phyloP scores from a whole-genome alignment of 2,888 invertebrate genomes.

The Deilephila elpenor region DNA sequence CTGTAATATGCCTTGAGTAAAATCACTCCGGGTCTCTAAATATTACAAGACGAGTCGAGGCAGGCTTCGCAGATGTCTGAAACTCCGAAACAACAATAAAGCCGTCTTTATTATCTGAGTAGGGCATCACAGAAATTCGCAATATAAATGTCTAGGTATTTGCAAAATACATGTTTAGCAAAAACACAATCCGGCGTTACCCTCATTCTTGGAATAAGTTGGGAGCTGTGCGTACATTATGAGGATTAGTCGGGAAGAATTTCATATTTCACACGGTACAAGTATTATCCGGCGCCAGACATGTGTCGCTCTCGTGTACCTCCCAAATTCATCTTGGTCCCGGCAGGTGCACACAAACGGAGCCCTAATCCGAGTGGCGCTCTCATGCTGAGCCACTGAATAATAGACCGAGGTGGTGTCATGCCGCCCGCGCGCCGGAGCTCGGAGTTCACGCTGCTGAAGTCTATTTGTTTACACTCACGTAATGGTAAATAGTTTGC shows the following conservation, averaged over 20 bases:
- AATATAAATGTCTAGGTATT: slow-evolving; percentile 2
- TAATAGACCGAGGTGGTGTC: slow-evolving; percentile 51
- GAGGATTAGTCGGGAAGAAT: slow-evolving; percentile 71
- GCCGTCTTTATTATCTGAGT: slow-evolving; percentile 2
- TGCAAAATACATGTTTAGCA: background rate
- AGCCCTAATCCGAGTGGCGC: slow-evolving; percentile 66
- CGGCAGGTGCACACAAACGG: slow-evolving; percentile 73
- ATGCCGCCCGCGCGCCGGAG: slow-evolving; percentile 22
- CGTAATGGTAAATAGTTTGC: slow-evolving; percentile 21
- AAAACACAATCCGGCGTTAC: background rate
- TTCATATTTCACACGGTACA: slow-evolving; percentile 79
- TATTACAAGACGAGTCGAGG: background rate
- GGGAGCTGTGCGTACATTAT: slow-evolving; percentile 37
- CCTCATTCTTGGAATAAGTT: background rate
- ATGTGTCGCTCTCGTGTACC: slow-evolving; percentile 77
- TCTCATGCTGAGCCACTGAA: slow-evolving; percentile 55
- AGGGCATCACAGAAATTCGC: slow-evolving; percentile 1
- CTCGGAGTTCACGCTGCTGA: slow-evolving; percentile 16
- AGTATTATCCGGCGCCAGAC: slow-evolving; percentile 78
- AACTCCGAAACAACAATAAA: background rate
- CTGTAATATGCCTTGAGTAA: too few species aligned
- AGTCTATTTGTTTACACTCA: slow-evolving; percentile 18
- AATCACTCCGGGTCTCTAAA: background rate
- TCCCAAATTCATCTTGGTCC: slow-evolving; percentile 75
- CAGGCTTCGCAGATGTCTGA: background rate